Percentiles rank a stretch among this genome's conserved stretches.
Evolutionary conservation across 2,113 vertebrate genomes (phyloP).

Genomic region (Phoxinus phoxinus): DNA sequence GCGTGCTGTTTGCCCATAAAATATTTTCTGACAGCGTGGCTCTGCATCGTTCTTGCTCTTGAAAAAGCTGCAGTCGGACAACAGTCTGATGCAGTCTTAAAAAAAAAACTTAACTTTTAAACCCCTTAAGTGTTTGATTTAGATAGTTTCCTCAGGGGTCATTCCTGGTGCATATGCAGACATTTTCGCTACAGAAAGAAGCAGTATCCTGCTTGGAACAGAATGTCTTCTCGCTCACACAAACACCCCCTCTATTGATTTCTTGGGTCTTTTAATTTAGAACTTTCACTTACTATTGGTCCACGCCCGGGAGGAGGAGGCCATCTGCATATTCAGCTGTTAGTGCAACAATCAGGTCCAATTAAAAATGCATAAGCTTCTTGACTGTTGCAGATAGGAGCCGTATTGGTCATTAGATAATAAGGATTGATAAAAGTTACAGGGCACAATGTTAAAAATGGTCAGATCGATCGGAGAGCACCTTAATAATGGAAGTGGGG

Average conservation of each 20-base stretch:
- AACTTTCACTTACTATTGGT: constrained; percentile 73
- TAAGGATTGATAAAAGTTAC: constrained; percentile 86
- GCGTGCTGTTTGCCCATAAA: constrained; percentile 62
- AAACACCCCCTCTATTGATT: constrained; percentile 74
- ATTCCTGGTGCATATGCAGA: constrained; percentile 17
- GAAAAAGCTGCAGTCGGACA: constrained; percentile 59
- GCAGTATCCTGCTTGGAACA: constrained; percentile 46
- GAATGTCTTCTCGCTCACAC: constrained; percentile 61
- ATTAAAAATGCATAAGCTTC: constrained; percentile 88
- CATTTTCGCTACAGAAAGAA: neutral
- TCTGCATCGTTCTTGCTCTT: constrained; percentile 60
- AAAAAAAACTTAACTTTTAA: constrained; percentile 67
- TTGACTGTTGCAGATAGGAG: constrained; percentile 76
- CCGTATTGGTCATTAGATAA: constrained; percentile 85
- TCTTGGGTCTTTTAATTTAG: constrained; percentile 78
- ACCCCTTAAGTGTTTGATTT: constrained; percentile 46
- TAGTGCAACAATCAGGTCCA: constrained; percentile 86
- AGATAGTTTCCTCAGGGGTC: neutral
- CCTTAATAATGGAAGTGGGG: constrained; percentile 83
- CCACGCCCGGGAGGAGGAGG: constrained; percentile 65
- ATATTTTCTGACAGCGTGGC: constrained; percentile 64
- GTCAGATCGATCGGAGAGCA: constrained; percentile 82
- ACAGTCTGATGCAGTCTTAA: constrained; percentile 69
- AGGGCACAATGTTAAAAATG: constrained; percentile 83
- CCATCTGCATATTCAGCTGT: constrained; percentile 77